Evolutionary conservation across 1,140 invertebrate species (phyloP).

Genomic region (Zaprionus vittiger): DNA sequence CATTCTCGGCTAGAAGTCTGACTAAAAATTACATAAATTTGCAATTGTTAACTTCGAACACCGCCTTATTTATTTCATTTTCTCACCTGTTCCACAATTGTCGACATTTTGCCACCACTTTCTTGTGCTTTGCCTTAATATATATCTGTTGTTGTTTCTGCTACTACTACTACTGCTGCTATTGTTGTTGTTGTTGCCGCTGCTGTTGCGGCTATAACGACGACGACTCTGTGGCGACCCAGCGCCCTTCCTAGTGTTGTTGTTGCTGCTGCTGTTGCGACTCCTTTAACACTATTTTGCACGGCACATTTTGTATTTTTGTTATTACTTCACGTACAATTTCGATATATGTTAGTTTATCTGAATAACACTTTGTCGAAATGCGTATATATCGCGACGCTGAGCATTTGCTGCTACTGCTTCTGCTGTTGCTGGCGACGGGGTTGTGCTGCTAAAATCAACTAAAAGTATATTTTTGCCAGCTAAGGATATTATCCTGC

Average conservation of each 20-base stretch:
- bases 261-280: conserved; percentile 28
- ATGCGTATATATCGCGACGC: conserved; percentile 49
- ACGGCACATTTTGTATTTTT: conserved; percentile 45
- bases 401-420: conserved; percentile 41
- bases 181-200: neutral
- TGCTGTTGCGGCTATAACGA: conserved; percentile 1
- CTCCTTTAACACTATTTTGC: conserved; percentile 39
- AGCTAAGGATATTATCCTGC: conserved; percentile 68
- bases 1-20: conserved; percentile 64
- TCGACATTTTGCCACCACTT: conserved; percentile 72
- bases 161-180: neutral
- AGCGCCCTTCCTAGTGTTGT: conserved; percentile 36
- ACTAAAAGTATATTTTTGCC: conserved; percentile 67
- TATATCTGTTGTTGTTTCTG: conserved; percentile 30
- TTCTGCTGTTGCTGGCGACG: conserved; percentile 49
- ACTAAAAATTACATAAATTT: conserved; percentile 40
- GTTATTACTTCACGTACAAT: conserved; percentile 34
- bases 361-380: conserved; percentile 32
- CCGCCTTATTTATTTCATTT: neutral
- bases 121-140: conserved; percentile 39
- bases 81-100: conserved; percentile 78
- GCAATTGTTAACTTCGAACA: neutral
- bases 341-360: conserved; percentile 39
- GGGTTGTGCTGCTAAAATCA: conserved; percentile 75
- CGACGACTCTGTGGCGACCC: conserved; percentile 35